phyloP scores from a whole-genome alignment of 2,113 vertebrate species.

The Fulmarus glacialis region DNA sequence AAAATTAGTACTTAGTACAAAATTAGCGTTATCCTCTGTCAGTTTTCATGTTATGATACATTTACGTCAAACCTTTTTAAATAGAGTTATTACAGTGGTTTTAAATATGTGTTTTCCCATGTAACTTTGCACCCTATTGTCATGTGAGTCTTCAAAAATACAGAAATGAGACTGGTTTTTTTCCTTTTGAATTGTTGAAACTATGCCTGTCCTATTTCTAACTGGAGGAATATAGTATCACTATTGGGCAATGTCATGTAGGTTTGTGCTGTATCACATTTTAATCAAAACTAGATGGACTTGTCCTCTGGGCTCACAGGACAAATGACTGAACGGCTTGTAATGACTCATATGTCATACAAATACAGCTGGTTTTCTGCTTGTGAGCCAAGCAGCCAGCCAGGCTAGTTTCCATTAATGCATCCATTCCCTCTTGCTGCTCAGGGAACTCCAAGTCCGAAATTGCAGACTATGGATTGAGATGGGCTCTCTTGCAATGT shows the following conservation, averaged over 20 bases:
- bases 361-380: background rate
- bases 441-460: background rate
- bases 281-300: background rate
- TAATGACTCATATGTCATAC: background rate
- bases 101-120: background rate
- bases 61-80: background rate
- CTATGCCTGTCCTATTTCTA: background rate
- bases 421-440: background rate
- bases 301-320: background rate
- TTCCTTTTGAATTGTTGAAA: background rate
- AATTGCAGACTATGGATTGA: background rate
- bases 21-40: background rate
- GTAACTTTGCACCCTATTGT: background rate
- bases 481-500: background rate
- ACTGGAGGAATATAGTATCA: background rate
- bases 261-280: background rate
- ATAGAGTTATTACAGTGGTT: background rate
- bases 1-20: background rate
- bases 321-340: background rate
- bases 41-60: background rate
- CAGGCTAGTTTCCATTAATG: accelerated
- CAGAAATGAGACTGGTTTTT: background rate
- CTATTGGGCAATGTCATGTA: background rate
- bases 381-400: background rate
- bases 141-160: background rate